Evolutionary conservation across 1,140 invertebrate genomes (phyloP).

Genomic region (Drosophila oshimai): DNA sequence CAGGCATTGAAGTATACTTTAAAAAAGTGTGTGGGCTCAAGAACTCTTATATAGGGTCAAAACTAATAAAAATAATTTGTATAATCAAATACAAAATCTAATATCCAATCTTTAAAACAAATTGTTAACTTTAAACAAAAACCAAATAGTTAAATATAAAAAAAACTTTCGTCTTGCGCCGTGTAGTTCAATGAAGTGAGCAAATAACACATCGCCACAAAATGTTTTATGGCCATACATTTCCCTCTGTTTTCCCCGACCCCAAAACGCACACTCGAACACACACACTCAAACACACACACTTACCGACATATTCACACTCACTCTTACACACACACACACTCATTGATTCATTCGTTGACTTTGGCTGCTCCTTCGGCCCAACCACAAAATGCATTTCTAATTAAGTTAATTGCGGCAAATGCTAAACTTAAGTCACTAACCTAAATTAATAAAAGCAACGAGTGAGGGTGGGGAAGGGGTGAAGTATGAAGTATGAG

Average conservation of each 20-base stretch:
- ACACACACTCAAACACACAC: constrained; percentile 1
- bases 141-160: no score
- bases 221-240: constrained; percentile 22
- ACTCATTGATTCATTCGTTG: constrained; percentile 33
- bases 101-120: no score
- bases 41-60: no score
- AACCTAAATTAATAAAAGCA: constrained; percentile 75
- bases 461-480: neutral
- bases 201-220: constrained; percentile 9
- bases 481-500: neutral
- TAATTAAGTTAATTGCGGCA: constrained; percentile 81
- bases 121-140: no score
- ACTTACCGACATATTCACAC: constrained; percentile 12
- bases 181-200: constrained; percentile 11
- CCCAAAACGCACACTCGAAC: neutral
- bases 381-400: constrained; percentile 70
- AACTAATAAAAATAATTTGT: no score
- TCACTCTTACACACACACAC: constrained; percentile 9
- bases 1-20: no score
- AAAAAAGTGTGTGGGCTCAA: no score
- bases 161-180: no score
- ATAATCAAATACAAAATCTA: no score
- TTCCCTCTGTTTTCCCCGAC: neutral
- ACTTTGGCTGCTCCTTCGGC: constrained; percentile 43
- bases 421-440: constrained; percentile 80